Evolutionary conservation across 1,140 invertebrate genomes (phyloP).

Genomic region (Orius insidiosus): DNA sequence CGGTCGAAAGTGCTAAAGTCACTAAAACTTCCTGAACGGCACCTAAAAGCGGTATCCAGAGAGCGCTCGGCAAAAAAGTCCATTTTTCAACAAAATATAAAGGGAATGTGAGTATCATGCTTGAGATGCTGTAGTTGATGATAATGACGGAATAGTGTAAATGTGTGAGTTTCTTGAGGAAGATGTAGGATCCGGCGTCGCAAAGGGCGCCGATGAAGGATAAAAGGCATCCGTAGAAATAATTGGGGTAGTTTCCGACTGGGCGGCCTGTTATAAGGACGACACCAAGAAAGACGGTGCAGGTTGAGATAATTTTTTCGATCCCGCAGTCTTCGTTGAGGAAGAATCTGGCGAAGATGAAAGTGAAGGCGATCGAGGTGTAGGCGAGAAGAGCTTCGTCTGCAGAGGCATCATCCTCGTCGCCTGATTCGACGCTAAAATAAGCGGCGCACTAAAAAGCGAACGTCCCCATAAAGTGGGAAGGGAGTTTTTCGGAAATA

Average conservation of each 20-base stretch:
- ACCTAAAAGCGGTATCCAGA: background rate
- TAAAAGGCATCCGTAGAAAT: background rate
- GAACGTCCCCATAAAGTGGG: background rate
- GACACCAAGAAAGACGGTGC: background rate
- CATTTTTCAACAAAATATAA: background rate
- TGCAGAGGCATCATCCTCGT: slow-evolving; percentile 6
- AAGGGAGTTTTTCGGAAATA: slow-evolving; percentile 4
- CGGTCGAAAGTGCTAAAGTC: background rate
- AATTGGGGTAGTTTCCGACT: slow-evolving; percentile 3
- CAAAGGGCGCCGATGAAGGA: slow-evolving; percentile 1
- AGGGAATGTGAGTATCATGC: background rate
- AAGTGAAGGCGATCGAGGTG: slow-evolving; percentile 8
- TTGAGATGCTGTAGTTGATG: background rate
- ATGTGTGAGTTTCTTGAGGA: slow-evolving; percentile 1
- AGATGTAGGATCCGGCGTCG: background rate
- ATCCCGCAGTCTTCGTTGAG: slow-evolving; percentile 3
- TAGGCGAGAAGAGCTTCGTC: slow-evolving; percentile 8
- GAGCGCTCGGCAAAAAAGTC: background rate
- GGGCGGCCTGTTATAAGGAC: background rate
- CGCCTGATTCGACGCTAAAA: background rate
- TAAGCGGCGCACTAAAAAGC: background rate
- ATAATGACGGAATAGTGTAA: slow-evolving; percentile 1
- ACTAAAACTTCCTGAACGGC: background rate
- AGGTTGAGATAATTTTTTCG: background rate
- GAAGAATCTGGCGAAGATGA: slow-evolving; percentile 6